phyloP scores from a whole-genome alignment of 2,113 vertebrate genomes.

The Daubentonia madagascariensis region DNA sequence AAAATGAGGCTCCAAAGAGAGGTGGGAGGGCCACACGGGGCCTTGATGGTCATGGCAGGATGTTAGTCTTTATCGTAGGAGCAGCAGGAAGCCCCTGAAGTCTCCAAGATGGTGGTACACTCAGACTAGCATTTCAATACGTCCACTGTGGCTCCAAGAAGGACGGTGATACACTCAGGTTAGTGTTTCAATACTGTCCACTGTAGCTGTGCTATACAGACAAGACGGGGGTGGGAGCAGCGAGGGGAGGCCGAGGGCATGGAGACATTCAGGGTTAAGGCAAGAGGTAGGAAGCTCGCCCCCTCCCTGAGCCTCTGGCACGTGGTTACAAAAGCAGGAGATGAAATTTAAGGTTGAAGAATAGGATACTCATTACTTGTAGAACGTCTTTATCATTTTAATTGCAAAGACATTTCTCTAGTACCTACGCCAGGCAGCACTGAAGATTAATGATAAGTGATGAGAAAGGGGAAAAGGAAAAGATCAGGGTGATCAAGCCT shows the following conservation, averaged over 20 bases:
- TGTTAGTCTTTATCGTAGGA: neutral
- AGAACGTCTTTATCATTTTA: neutral
- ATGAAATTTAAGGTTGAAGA: neutral
- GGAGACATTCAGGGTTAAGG: neutral
- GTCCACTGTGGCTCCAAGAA: neutral
- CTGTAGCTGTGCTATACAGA: too few species aligned
- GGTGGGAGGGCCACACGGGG: neutral
- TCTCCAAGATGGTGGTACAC: neutral
- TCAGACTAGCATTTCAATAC: too few species aligned
- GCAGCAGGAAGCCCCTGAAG: neutral
- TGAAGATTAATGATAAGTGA: neutral
- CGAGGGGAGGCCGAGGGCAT: neutral
- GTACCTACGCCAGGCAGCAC: neutral
- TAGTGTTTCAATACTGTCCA: too few species aligned
- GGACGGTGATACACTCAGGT: neutral
- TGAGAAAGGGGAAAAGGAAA: neutral
- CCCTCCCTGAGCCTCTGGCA: neutral
- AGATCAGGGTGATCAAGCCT: neutral
- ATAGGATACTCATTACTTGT: neutral
- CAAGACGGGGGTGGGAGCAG: too few species aligned
- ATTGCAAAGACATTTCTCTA: neutral
- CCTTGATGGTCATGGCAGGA: neutral
- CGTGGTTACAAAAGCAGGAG: neutral
- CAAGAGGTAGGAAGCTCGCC: neutral
- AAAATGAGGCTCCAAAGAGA: neutral